These are phyloP conservation scores for Perizoma flavofasciatum DNA, from an alignment of 2,888 invertebrate genomes.

Conservation along the genomic window DNA sequence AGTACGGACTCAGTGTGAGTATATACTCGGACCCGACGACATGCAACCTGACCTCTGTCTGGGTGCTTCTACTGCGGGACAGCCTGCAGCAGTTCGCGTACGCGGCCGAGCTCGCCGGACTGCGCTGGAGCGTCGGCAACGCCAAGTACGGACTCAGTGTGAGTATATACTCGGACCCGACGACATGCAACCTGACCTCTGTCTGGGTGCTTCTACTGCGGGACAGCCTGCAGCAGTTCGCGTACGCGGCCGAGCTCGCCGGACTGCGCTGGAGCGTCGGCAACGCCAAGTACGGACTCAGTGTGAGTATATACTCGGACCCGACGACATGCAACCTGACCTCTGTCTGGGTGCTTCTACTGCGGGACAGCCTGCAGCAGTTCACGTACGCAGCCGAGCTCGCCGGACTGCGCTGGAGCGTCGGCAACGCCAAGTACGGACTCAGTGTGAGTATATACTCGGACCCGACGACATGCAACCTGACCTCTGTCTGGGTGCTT, in stretches of 20 bases:
- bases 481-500: constrained; percentile 92
- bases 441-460: constrained; percentile 93
- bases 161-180: constrained; percentile 92
- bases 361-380: constrained; percentile 95
- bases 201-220: constrained; percentile 92
- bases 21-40: constrained; percentile 92
- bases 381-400: constrained; percentile 96
- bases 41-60: constrained; percentile 92
- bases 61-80: constrained; percentile 92
- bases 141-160: constrained; percentile 95
- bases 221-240: constrained; percentile 95
- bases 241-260: constrained; percentile 96
- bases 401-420: constrained; percentile 92
- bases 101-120: constrained; percentile 95
- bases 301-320: constrained; percentile 93
- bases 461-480: constrained; percentile 92
- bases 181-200: constrained; percentile 91
- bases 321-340: constrained; percentile 93
- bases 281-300: constrained; percentile 93
- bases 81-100: constrained; percentile 96
- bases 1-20: constrained; percentile 94
- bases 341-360: constrained; percentile 91
- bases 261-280: constrained; percentile 91
- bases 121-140: constrained; percentile 90
- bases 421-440: constrained; percentile 92